Evolutionary conservation across 2,113 vertebrate genomes (phyloP).

Genomic region (Neofelis nebulosa): DNA sequence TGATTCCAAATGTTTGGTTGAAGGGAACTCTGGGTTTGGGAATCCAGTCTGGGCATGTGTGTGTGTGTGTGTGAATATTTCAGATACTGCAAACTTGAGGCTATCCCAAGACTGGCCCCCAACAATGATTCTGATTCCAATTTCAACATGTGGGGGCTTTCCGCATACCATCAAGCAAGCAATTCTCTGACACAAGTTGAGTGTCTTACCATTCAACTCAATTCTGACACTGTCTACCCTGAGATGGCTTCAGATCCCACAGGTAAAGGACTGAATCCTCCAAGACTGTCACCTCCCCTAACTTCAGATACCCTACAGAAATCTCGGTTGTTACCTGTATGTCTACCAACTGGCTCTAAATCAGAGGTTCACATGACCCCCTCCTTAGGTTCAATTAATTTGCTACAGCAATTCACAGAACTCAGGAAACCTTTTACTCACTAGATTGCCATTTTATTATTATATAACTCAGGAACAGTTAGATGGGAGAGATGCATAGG

Average conservation of each 20-base stretch:
- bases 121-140: neutral
- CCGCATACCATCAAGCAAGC: neutral
- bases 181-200: neutral
- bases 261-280: neutral
- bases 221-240: neutral
- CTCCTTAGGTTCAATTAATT: neutral
- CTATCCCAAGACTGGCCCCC: neutral
- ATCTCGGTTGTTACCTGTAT: neutral
- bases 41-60: neutral
- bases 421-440: neutral
- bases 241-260: neutral
- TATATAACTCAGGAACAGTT: neutral
- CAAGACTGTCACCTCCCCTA: neutral
- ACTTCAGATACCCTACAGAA: neutral
- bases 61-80: neutral
- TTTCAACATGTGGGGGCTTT: neutral
- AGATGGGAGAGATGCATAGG: neutral
- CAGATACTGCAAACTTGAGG: neutral
- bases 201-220: neutral
- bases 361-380: neutral
- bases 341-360: neutral
- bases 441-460: neutral
- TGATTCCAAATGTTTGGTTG: neutral
- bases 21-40: neutral
- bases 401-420: neutral